Conservation (phyloP, 2,797 vertebrate genomes). For the Lepus townsendii region DNA sequence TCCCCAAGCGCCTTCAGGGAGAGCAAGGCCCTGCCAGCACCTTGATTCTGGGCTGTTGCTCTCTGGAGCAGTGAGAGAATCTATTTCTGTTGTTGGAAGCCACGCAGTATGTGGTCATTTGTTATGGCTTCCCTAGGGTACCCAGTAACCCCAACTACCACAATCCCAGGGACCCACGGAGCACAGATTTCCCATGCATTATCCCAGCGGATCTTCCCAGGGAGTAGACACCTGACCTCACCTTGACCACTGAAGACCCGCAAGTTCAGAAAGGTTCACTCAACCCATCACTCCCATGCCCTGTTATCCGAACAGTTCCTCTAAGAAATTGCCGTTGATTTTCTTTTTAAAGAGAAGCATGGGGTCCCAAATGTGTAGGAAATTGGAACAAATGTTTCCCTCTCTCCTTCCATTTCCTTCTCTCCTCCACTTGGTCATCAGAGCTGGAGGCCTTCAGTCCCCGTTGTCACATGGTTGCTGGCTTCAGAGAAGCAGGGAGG, state of each 20-base stretch:
- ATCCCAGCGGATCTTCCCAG: neutral
- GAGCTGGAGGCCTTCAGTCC: neutral
- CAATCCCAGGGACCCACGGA: neutral
- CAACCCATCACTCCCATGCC: neutral
- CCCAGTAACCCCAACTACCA: neutral
- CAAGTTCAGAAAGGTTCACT: neutral
- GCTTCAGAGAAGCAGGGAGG: neutral
- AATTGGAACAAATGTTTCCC: neutral
- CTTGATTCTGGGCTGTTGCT: neutral
- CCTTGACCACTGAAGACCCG: neutral
- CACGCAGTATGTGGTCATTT: neutral
- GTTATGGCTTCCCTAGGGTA: neutral
- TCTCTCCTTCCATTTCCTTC: neutral
- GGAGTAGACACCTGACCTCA: neutral
- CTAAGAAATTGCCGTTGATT: neutral
- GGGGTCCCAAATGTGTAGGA: neutral
- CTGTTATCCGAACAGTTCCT: neutral
- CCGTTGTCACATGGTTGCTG: neutral
- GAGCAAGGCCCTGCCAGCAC: neutral
- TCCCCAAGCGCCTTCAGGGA: neutral
- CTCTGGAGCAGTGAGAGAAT: neutral
- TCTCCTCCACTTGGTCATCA: neutral
- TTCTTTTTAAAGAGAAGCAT: conserved; percentile 43
- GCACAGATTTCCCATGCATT: neutral
- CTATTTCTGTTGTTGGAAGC: neutral